phyloP scores from a whole-genome alignment of 2,113 vertebrate species.

The Marmota monax region DNA sequence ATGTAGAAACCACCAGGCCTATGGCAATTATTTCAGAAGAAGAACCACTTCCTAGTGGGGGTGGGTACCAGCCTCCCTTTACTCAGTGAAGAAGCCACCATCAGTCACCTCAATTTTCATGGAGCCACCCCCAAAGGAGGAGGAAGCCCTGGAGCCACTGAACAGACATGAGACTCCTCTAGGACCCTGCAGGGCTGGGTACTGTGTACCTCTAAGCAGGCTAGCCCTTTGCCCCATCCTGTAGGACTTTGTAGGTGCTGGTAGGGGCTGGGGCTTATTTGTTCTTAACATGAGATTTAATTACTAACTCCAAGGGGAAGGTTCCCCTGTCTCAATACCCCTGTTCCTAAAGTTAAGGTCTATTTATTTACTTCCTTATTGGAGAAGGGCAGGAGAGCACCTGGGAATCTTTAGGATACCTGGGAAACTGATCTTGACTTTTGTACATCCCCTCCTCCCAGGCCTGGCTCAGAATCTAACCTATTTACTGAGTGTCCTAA shows the following conservation, averaged over 20 bases:
- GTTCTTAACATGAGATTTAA: slow-evolving; percentile 82
- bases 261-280: slow-evolving; percentile 73
- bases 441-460: slow-evolving; percentile 40
- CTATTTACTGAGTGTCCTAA: slow-evolving; percentile 82
- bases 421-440: slow-evolving; percentile 52
- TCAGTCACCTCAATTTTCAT: slow-evolving; percentile 92
- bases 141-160: slow-evolving; percentile 90
- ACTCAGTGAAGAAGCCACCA: slow-evolving; percentile 93
- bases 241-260: slow-evolving; percentile 81
- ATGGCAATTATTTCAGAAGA: slow-evolving; percentile 97
- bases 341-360: slow-evolving; percentile 77
- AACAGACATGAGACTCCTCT: slow-evolving; percentile 90
- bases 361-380: slow-evolving; percentile 75
- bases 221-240: slow-evolving; percentile 64
- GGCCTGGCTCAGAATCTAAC: slow-evolving; percentile 74
- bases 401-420: slow-evolving; percentile 43
- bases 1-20: slow-evolving; percentile 85
- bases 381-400: slow-evolving; percentile 57
- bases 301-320: slow-evolving; percentile 74
- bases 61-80: slow-evolving; percentile 95
- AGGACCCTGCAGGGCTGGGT: slow-evolving; percentile 76
- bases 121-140: slow-evolving; percentile 96
- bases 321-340: slow-evolving; percentile 30
- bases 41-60: slow-evolving; percentile 96
- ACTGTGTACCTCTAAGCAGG: slow-evolving; percentile 77